Evolutionary conservation across 2,797 vertebrate species (phyloP).

Genomic region (Neopelma chrysocephalum): DNA sequence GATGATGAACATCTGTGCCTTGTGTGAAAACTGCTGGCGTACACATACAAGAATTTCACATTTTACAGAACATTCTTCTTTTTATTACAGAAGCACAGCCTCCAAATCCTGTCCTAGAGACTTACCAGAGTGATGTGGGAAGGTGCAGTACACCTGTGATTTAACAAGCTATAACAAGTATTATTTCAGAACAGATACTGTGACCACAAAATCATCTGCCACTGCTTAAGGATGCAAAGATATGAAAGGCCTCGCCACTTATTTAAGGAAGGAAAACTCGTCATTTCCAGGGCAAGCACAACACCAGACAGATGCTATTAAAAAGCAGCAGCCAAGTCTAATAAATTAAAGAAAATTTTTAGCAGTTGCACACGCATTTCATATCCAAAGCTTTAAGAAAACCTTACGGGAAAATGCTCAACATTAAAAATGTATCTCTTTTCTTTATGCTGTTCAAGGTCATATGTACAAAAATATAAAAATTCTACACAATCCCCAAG

Average conservation of each 20-base stretch:
- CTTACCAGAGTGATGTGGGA: not conserved
- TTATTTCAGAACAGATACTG: not conserved
- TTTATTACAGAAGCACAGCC: not conserved
- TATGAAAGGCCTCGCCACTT: not conserved
- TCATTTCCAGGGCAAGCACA: not conserved
- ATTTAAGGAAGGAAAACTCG: not conserved
- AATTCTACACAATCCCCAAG: not conserved
- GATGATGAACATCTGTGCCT: slow-evolving; percentile 22
- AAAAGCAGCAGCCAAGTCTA: not conserved
- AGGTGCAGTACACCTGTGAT: not conserved
- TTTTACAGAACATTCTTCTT: not conserved
- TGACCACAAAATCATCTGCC: not conserved
- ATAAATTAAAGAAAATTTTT: not conserved
- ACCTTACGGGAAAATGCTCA: not conserved
- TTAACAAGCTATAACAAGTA: not conserved
- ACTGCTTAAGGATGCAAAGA: not conserved
- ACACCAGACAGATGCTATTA: not conserved
- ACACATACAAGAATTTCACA: not conserved
- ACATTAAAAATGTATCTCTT: not conserved
- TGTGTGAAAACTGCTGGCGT: not conserved
- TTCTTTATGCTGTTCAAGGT: not conserved
- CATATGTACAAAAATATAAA: not conserved
- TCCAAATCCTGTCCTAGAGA: not conserved
- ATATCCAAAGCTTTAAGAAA: not conserved
- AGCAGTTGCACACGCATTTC: not conserved